Conservation (phyloP, 2,888 invertebrate species). For the Gandaritis pyraliata region DNA sequence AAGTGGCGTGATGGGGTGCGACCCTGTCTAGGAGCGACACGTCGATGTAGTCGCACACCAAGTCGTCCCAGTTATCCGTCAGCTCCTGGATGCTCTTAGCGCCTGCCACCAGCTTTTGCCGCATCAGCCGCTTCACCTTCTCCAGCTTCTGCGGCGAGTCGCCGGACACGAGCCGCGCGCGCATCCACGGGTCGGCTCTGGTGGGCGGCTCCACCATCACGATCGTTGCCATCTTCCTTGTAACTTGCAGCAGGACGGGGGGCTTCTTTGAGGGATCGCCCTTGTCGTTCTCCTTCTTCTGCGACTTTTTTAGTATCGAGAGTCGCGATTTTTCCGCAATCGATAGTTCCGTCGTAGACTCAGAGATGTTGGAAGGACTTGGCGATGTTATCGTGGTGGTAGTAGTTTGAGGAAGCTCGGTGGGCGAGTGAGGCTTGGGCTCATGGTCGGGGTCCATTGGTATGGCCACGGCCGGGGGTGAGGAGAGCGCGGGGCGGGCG, state of each 20-base stretch:
- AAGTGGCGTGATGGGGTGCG: background rate
- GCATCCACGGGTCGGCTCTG: slow-evolving; percentile 48
- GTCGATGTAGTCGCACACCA: slow-evolving; percentile 75
- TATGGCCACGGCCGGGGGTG: slow-evolving; percentile 17
- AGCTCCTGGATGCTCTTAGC: slow-evolving; percentile 68
- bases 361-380: slow-evolving; percentile 3
- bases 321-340: slow-evolving; percentile 69
- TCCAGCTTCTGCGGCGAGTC: slow-evolving; percentile 60
- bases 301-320: slow-evolving; percentile 70
- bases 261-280: slow-evolving; percentile 60
- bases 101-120: slow-evolving; percentile 62
- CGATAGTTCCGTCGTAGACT: slow-evolving; percentile 49
- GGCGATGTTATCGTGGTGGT: slow-evolving; percentile 11
- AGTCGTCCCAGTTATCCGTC: slow-evolving; percentile 71
- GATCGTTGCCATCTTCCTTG: slow-evolving; percentile 59
- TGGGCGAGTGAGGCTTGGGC: slow-evolving; percentile 11
- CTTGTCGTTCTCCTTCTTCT: slow-evolving; percentile 58
- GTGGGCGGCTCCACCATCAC: slow-evolving; percentile 66
- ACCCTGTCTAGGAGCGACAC: slow-evolving; percentile 46
- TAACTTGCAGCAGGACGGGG: slow-evolving; percentile 69
- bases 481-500: slow-evolving; percentile 22
- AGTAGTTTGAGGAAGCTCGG: slow-evolving; percentile 2
- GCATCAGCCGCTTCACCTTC: slow-evolving; percentile 67
- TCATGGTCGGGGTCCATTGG: background rate
- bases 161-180: slow-evolving; percentile 50